Base-by-base conservation (phyloP, 2,888 invertebrate genomes). In the Cinara cedri region DNA sequence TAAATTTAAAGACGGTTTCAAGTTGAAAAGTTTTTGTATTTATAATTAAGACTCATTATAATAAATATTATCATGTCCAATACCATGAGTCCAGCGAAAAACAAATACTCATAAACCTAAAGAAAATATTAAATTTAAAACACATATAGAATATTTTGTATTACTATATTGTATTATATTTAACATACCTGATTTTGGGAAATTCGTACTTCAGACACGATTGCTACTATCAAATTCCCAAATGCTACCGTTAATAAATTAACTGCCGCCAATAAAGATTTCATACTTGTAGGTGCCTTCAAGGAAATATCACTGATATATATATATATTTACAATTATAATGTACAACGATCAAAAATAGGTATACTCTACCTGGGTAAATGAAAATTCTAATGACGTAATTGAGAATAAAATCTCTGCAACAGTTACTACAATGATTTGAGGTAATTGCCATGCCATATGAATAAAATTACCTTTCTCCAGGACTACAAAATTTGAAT, bases 331-430 rank as follows among this genome's bases (percentile, higher is more conserved):
- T 74, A 34, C 3, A n/a, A 72, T 44, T 70, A 34, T 34, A 34
- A 34, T 34, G 34, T 34, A 4, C 3, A 6, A 34, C 34, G 6
- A 34, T 34, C 34, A 6, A 34, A 34, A 34, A 34, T 34, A 4
- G 34, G 34, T 34, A 42, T 34, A 60, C 13, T 80, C 83, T 84
- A 88, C 89, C 87, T 90, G 96, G 0, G 97, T 94, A 86, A 96
- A 98, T 0, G 97, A 94, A 87, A 99, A 98, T 85, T 96, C 94
- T 26, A 98, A 87, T 0, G 98, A 98, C 0, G 98, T 97, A 42
- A 98, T 93, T 0, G 97, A 95, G 86, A 97, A 96, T 91, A 98
- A 93, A 60, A 98, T 93, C 87, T 99, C 98, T 0, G 92, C 98
- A 84, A 93, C 90, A 0, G 98, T 97, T 84, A 99, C 92, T 19